These are phyloP conservation scores for Luscinia luscinia DNA, from an alignment of 2,797 vertebrate genomes.

Conservation along the genomic window DNA sequence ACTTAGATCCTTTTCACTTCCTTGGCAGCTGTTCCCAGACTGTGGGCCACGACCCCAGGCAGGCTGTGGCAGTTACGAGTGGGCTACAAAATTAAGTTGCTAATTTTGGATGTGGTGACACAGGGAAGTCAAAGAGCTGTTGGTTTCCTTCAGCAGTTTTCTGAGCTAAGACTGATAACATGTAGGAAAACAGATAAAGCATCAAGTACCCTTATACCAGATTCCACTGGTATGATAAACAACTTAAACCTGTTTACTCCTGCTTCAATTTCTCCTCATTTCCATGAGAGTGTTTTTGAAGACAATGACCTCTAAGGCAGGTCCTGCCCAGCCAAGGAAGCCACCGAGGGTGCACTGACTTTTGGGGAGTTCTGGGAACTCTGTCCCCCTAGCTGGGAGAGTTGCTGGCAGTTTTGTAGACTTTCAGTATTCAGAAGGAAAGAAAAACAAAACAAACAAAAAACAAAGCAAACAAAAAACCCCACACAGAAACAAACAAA, in stretches of 20 bases:
- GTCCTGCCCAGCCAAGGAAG: not conserved
- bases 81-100: constrained; percentile 1
- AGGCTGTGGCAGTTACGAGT: not conserved
- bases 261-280: not conserved
- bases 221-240: not conserved
- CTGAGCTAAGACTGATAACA: not conserved
- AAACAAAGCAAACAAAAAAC: not conserved
- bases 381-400: not conserved
- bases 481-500: too few species aligned
- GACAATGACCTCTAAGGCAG: not conserved
- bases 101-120: not conserved
- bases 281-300: not conserved
- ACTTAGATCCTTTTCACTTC: not conserved
- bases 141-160: not conserved
- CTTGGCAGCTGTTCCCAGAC: constrained; percentile 7
- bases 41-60: not conserved
- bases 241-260: not conserved
- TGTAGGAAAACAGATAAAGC: not conserved
- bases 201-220: not conserved
- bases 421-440: not conserved
- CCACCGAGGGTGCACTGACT: not conserved
- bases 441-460: too few species aligned
- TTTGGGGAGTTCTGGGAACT: not conserved
- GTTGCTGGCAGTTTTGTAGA: not conserved
- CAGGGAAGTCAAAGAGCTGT: not conserved